A percentile compares a stretch with the other conserved stretches of the same genome.
Evolutionary conservation across 1,140 invertebrate species (phyloP).

Genomic region (Pseudomyrmex gracilis): DNA sequence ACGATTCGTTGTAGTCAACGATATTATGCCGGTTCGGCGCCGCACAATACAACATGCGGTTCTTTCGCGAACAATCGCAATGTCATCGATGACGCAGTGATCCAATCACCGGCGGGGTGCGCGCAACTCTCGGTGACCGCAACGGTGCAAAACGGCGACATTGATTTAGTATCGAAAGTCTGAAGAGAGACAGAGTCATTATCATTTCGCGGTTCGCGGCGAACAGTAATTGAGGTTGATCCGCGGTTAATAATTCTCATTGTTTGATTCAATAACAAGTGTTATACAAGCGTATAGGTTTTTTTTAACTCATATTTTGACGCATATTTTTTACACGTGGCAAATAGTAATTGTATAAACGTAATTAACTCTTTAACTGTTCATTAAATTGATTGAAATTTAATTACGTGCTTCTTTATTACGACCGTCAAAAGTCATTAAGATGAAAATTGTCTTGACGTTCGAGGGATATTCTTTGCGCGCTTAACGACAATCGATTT

Average conservation of each 20-base stretch:
- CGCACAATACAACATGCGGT: constrained; percentile 24
- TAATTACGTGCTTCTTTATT: too few relatives aligned
- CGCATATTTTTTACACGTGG: neutral
- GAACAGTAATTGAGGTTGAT: constrained; percentile 24
- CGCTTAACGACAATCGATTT: neutral
- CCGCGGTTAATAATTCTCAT: constrained; percentile 1
- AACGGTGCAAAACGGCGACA: constrained; percentile 23
- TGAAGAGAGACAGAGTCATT: constrained; percentile 31
- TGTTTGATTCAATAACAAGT: neutral
- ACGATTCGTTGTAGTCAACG: constrained; percentile 42
- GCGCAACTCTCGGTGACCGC: constrained; percentile 23
- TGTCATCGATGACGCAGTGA: constrained; percentile 41
- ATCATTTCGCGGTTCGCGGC: constrained; percentile 20
- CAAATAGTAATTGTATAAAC: neutral
- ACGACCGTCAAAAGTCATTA: neutral
- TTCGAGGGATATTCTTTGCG: neutral
- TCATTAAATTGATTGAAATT: neutral
- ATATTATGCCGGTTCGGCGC: constrained; percentile 28
- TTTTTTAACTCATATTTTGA: neutral
- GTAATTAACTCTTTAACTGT: neutral
- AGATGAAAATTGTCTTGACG: neutral
- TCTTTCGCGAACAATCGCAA: constrained; percentile 41
- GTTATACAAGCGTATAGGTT: neutral
- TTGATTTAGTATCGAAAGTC: constrained; percentile 44
- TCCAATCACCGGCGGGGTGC: neutral